Evolutionary conservation across 2,113 vertebrate species (phyloP).

Genomic region (Engraulis encrasicolus): DNA sequence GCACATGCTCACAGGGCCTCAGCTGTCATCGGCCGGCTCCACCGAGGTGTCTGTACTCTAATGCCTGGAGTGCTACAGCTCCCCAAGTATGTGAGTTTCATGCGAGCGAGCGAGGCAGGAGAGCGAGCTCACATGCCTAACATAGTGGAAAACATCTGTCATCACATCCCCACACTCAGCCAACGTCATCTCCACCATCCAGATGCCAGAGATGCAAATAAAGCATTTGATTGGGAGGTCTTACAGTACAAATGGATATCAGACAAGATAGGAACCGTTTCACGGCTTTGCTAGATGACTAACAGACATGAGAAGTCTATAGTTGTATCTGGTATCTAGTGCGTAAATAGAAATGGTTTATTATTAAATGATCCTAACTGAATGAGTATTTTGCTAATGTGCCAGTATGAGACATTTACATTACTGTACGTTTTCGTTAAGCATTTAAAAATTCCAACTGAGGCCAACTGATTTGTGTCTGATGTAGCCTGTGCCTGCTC

Average conservation of each 20-base stretch:
- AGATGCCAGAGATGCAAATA: conserved; percentile 48
- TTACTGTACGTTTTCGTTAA: background rate
- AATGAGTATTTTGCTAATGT: background rate
- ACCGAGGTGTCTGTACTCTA: conserved; percentile 47
- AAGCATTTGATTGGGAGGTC: background rate
- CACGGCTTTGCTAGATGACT: background rate
- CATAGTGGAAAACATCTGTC: conserved; percentile 49
- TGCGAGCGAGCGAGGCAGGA: conserved; percentile 26
- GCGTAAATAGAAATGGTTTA: background rate
- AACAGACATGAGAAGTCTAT: background rate
- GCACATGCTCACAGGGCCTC: conserved; percentile 43
- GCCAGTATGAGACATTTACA: background rate
- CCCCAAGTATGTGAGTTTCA: conserved; percentile 35
- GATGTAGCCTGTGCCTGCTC: background rate
- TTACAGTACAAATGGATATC: background rate
- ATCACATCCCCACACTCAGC: conserved; percentile 8
- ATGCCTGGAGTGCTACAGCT: conserved; percentile 43
- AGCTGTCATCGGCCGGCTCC: conserved; percentile 58
- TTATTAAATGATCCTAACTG: background rate
- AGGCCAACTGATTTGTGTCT: background rate
- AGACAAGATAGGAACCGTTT: background rate
- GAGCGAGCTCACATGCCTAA: conserved; percentile 56
- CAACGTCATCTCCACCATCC: conserved; percentile 48
- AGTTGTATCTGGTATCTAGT: background rate
- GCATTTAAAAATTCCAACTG: background rate